These are phyloP conservation scores for Mylabris sibirica DNA, from an alignment of 2,888 invertebrate genomes.

Conservation along the genomic window DNA sequence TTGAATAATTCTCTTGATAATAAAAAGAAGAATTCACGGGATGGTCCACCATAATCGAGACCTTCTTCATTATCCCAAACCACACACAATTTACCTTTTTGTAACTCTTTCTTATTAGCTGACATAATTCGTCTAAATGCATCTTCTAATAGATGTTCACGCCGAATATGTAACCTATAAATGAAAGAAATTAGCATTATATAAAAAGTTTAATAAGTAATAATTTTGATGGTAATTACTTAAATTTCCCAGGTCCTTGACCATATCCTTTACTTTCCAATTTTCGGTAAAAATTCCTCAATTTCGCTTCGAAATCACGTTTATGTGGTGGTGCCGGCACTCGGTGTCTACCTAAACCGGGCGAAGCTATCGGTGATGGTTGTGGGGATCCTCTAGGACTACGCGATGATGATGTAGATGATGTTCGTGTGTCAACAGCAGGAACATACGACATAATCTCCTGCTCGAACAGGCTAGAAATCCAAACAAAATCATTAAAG, in stretches of 20 bases:
- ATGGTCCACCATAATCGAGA: constrained; percentile 97
- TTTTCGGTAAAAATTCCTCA: constrained; percentile 92
- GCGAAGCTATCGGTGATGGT: constrained; percentile 79
- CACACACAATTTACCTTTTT: constrained; percentile 93
- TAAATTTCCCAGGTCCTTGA: constrained; percentile 95
- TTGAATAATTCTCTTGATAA: constrained; percentile 97
- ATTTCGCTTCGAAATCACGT: constrained; percentile 93
- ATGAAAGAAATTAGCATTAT: constrained; percentile 6
- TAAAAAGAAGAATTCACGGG: constrained; percentile 96
- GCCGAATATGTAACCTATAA: constrained; percentile 85
- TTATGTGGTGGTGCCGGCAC: constrained; percentile 87
- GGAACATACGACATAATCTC: constrained; percentile 98
- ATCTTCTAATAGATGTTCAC: constrained; percentile 93
- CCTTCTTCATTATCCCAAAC: constrained; percentile 96
- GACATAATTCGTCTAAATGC: constrained; percentile 97
- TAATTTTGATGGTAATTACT: too few species aligned
- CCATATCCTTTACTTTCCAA: constrained; percentile 96
- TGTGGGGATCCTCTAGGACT: constrained; percentile 71
- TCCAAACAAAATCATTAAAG: neutral
- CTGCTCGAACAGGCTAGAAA: constrained; percentile 92
- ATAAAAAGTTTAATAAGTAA: constrained; percentile 6
- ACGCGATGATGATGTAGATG: constrained; percentile 51
- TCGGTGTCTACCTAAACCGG: constrained; percentile 77
- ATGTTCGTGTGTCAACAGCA: constrained; percentile 63
- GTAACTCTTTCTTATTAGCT: constrained; percentile 92